phyloP scores from a whole-genome alignment of 2,797 vertebrate species.

The Galago senegalensis region DNA sequence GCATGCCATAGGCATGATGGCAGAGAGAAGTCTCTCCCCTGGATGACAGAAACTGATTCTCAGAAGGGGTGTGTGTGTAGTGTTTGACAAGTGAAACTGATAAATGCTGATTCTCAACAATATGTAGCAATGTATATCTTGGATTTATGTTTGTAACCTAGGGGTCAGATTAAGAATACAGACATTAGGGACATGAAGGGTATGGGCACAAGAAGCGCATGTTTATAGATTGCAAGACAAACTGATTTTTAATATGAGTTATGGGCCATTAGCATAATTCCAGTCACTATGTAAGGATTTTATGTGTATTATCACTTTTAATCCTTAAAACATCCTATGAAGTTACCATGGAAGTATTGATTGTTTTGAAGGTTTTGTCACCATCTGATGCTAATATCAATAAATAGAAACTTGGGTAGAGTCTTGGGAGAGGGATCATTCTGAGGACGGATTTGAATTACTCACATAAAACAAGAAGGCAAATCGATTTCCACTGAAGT shows the following conservation, averaged over 20 bases:
- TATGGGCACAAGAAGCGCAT: not conserved
- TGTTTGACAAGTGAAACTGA: not conserved
- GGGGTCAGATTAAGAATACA: not conserved
- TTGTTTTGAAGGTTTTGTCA: constrained; percentile 1
- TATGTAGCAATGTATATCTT: not conserved
- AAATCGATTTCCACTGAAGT: not conserved
- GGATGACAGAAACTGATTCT: not conserved
- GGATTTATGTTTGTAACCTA: constrained; percentile 2
- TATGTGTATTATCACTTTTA: not conserved
- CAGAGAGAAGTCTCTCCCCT: not conserved
- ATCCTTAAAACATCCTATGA: not conserved
- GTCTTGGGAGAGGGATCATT: not conserved
- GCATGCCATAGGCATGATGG: not conserved
- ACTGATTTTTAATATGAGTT: constrained; percentile 12
- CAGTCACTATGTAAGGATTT: not conserved
- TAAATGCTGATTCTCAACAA: constrained; percentile 30
- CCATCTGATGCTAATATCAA: not conserved
- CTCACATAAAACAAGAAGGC: not conserved
- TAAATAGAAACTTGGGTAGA: not conserved
- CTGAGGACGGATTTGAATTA: not conserved
- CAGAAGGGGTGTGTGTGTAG: not conserved
- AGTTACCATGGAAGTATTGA: not conserved
- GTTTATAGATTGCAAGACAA: not conserved
- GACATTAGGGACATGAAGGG: not conserved
- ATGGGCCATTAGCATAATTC: not conserved